Conservation (phyloP, 2,113 vertebrate genomes). For the Prochilodus magdalenae region DNA sequence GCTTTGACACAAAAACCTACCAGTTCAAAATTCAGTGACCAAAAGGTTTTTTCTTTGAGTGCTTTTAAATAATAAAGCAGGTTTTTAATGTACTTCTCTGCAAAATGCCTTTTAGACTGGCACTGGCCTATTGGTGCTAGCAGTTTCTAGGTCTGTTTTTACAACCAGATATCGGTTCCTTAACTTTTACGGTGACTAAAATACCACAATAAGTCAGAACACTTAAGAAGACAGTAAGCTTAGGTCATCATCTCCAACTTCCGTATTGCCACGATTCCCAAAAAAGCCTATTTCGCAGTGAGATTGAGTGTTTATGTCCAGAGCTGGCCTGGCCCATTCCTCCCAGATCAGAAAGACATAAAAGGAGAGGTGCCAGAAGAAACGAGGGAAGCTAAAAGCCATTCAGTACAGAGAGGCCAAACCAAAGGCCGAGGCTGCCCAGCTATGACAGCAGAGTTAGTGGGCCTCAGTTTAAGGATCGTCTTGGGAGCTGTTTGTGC, state of each 20-base stretch:
- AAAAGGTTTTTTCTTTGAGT: no score
- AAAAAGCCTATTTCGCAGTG: background rate
- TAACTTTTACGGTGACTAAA: no score
- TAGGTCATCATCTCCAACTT: background rate
- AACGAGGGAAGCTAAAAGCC: conserved; percentile 14
- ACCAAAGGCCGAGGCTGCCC: background rate
- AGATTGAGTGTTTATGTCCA: conserved; percentile 17
- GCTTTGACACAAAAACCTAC: no score
- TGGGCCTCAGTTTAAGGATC: conserved; percentile 38
- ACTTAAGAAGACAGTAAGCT: background rate
- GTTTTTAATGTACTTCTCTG: no score
- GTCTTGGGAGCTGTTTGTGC: conserved; percentile 14
- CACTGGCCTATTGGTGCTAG: no score
- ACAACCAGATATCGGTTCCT: no score
- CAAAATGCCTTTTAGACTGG: no score
- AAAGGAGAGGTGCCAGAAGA: conserved; percentile 55
- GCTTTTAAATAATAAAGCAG: no score
- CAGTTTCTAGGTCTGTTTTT: no score
- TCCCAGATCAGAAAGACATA: conserved; percentile 49
- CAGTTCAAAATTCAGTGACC: no score
- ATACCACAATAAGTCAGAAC: no score
- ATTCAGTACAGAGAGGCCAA: background rate
- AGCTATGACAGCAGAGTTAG: conserved; percentile 10
- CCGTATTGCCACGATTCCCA: background rate
- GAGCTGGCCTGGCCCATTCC: background rate